Base-by-base conservation (phyloP, 2,113 vertebrate genomes). In the Corapipo altera region DNA sequence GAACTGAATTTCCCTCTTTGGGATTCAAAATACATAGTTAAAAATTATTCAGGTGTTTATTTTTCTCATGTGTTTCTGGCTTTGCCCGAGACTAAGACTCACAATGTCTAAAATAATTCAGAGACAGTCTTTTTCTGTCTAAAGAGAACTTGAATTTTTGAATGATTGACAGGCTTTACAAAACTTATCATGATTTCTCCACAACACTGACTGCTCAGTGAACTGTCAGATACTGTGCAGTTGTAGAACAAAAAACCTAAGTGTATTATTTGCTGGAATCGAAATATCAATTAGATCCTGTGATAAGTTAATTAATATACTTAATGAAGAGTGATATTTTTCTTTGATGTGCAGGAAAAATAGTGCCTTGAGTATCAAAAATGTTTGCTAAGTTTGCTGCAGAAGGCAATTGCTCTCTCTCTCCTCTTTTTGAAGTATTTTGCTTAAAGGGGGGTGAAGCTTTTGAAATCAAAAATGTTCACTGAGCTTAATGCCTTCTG, bases 401-500 rank as follows among this genome's bases (percentile, higher is more conserved):
- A 91, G 41, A 72, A 94, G 41, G 76, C 54, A 91, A 74, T 58
- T 1, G 0, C 52, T 86, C 35, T 15, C 55, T 61, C 65, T 77
- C 16, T 93, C 61, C 69, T 72, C 58, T 83, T 94, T 95, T 74
- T 86, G 69, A 94, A 96, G 66, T 81, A 85, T 89, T 91, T 91
- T 84, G 49, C 80, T 92, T 72, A 81, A 81, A 71, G 52, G 15
- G 11, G 11, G 32, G 32, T 69, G 66, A 94, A 95, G 43, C 32
- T 83, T 96, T 82, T 93, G 94, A 95, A 89, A 76, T 67, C 58
- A 93, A 94, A 89, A 94, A 79, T 61, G n/a, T 88, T 94, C 78
- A 84, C 77, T 95, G 93, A 95, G 27, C 55, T 96, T 95, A 95
- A 92, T 94, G 79, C 35, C 65, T 96, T 80, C 86, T 93, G 95